phyloP scores from a whole-genome alignment of 2,888 invertebrate species.

The Willowsia nigromaculata region DNA sequence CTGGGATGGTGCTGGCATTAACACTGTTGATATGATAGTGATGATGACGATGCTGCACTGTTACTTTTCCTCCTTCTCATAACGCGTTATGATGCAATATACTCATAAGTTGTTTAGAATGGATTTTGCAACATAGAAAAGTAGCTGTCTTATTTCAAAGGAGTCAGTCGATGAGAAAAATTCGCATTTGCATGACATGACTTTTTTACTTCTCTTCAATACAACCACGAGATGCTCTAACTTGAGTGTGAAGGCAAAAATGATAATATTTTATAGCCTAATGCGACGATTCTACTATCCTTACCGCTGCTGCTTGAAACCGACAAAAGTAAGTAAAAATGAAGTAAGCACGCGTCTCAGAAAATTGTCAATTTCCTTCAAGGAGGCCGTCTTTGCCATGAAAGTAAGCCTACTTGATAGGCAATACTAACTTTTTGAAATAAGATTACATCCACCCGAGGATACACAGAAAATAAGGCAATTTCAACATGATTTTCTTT shows the following conservation, averaged over 20 bases:
- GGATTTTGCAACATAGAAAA: background rate
- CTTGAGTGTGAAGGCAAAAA: background rate
- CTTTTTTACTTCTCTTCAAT: background rate
- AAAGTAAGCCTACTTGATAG: background rate
- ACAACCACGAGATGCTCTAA: background rate
- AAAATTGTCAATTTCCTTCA: conserved; percentile 46
- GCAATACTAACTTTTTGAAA: background rate
- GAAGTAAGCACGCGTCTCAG: background rate
- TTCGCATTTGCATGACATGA: conserved; percentile 19
- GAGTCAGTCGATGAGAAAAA: conserved; percentile 40
- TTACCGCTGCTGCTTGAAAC: background rate
- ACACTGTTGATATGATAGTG: background rate
- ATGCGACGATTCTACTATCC: background rate
- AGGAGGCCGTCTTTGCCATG: conserved; percentile 8
- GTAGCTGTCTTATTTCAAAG: background rate
- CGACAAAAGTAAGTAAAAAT: background rate
- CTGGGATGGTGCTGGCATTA: background rate
- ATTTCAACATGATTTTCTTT: no score
- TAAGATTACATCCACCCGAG: background rate
- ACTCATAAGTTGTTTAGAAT: background rate
- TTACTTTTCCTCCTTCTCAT: conserved; percentile 13
- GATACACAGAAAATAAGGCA: background rate
- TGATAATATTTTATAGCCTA: background rate
- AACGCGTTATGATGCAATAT: background rate
- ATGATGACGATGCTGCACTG: conserved; percentile 30